phyloP scores from a whole-genome alignment of 2,888 invertebrate species.

The Hololepta plana region DNA sequence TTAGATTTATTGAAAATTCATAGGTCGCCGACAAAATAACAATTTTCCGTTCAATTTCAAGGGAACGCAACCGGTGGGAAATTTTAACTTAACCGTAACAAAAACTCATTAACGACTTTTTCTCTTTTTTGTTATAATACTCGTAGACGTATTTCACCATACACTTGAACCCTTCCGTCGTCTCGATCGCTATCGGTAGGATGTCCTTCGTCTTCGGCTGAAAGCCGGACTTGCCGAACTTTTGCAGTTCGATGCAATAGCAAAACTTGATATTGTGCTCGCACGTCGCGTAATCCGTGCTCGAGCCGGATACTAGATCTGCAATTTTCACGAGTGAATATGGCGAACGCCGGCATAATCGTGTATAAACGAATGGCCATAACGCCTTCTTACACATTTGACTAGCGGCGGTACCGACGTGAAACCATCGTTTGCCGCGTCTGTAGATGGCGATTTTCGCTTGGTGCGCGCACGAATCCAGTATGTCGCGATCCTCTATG shows the following conservation, averaged over 20 bases:
- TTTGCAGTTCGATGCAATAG: slow-evolving; percentile 13
- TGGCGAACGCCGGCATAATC: neutral
- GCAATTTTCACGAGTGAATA: too few species aligned
- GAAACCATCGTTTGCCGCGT: slow-evolving; percentile 6
- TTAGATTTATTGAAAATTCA: too few species aligned
- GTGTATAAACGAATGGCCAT: neutral
- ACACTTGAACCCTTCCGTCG: slow-evolving; percentile 10
- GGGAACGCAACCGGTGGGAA: too few species aligned
- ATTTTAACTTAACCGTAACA: too few species aligned
- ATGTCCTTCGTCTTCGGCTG: slow-evolving; percentile 10
- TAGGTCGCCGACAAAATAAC: too few species aligned
- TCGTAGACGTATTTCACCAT: slow-evolving; percentile 12
- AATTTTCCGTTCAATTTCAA: too few species aligned
- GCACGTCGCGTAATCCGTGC: slow-evolving; percentile 13
- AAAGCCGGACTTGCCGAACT: slow-evolving; percentile 13
- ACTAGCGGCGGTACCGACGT: slow-evolving; percentile 11
- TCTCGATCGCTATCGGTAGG: slow-evolving; percentile 11
- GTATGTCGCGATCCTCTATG: slow-evolving; percentile 7
- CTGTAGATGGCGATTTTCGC: neutral
- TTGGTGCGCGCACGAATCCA: neutral
- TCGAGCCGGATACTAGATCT: slow-evolving; percentile 12
- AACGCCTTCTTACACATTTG: slow-evolving; percentile 11
- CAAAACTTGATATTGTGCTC: slow-evolving; percentile 13
- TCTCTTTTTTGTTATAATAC: slow-evolving; percentile 8
- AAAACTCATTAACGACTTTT: too few species aligned